Conservation (phyloP, 2,888 invertebrate genomes). For the Slavum lentiscoides region DNA sequence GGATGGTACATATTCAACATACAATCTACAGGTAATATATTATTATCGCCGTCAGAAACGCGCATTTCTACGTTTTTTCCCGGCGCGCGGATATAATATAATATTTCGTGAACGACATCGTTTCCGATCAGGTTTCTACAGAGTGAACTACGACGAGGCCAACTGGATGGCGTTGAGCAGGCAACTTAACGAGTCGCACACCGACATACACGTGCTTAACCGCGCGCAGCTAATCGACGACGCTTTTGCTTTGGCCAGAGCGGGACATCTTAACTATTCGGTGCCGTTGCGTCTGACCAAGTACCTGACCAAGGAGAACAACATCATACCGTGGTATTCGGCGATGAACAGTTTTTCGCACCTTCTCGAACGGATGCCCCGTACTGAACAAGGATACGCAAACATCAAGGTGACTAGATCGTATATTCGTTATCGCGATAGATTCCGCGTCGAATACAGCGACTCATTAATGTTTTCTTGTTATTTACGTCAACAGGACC, state of each 20-base stretch:
- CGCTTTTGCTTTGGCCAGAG: slow-evolving; percentile 72
- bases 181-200: slow-evolving; percentile 67
- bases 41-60: too few relatives aligned
- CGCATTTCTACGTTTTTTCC: too few relatives aligned
- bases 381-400: background rate
- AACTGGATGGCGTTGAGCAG: slow-evolving; percentile 73
- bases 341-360: slow-evolving; percentile 36
- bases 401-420: background rate
- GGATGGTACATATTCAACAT: slow-evolving; percentile 69
- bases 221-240: slow-evolving; percentile 83
- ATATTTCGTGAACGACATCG: too few relatives aligned
- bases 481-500: background rate
- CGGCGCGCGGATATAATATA: too few relatives aligned
- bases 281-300: slow-evolving; percentile 69
- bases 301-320: slow-evolving; percentile 71
- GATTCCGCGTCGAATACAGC: too few relatives aligned
- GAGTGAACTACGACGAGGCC: slow-evolving; percentile 72
- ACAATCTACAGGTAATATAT: slow-evolving; percentile 63
- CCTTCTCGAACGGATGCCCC: slow-evolving; percentile 8
- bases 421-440: too few relatives aligned
- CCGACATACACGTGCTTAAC: slow-evolving; percentile 63
- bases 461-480: background rate
- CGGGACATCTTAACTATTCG: slow-evolving; percentile 66
- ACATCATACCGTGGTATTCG: slow-evolving; percentile 67
- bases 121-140: slow-evolving; percentile 64